phyloP scores from a whole-genome alignment of 2,797 vertebrate genomes.

The Channa striata region DNA sequence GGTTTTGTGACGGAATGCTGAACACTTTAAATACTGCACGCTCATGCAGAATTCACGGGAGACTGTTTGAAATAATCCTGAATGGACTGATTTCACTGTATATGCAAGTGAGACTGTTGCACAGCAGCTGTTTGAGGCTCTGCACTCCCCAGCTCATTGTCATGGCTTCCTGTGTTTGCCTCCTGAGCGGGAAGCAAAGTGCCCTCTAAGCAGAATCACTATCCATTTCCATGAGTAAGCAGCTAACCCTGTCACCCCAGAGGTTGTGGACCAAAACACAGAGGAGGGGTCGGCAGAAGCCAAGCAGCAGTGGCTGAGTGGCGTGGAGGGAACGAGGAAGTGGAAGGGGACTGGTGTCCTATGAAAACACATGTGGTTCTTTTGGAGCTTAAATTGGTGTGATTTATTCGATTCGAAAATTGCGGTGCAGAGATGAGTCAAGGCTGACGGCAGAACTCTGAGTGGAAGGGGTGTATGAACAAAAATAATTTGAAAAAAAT shows the following conservation, averaged over 20 bases:
- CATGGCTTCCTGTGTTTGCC: constrained; percentile 76
- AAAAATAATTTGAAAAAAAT: constrained; percentile 10
- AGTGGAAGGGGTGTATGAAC: constrained; percentile 6
- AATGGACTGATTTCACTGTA: not conserved
- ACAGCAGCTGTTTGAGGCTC: constrained; percentile 49
- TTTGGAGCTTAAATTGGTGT: not conserved
- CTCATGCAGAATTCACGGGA: too few species aligned
- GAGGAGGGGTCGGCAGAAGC: constrained; percentile 51
- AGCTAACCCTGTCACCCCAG: constrained; percentile 75
- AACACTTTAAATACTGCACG: too few species aligned
- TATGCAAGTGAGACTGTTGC: constrained; percentile 22
- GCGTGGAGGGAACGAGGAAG: constrained; percentile 22
- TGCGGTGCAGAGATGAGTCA: constrained; percentile 25
- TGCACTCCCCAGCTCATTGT: constrained; percentile 73
- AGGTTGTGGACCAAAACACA: constrained; percentile 65
- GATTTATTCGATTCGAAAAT: constrained; percentile 9
- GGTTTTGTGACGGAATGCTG: too few species aligned
- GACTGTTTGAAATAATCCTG: too few species aligned
- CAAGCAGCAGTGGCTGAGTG: constrained; percentile 42
- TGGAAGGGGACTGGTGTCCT: constrained; percentile 19
- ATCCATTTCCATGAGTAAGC: constrained; percentile 85
- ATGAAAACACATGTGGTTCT: constrained; percentile 1
- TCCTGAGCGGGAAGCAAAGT: constrained; percentile 80
- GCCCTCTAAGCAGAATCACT: constrained; percentile 81
- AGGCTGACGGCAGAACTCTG: constrained; percentile 21